These are phyloP conservation scores for Bombus sibiricus DNA, from an alignment of 1,140 invertebrate species.

Conservation along the genomic window DNA sequence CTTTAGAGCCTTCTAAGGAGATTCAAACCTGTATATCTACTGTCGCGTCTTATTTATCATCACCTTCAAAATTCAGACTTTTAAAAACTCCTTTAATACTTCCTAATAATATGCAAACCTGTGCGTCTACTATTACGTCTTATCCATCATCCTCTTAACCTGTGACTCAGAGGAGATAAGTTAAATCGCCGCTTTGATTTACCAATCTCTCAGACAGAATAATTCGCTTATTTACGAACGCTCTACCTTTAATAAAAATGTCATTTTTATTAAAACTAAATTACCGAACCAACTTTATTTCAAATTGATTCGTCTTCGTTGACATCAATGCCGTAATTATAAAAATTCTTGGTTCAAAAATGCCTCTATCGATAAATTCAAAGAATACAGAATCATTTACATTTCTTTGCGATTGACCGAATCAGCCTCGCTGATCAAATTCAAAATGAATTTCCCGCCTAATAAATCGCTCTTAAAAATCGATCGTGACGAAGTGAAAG, in stretches of 20 bases:
- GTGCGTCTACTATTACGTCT: neutral
- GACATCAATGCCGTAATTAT: neutral
- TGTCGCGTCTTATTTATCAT: neutral
- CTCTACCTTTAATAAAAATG: no score
- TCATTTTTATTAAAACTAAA: neutral
- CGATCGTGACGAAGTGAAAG: neutral
- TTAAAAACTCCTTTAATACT: neutral
- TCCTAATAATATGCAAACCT: neutral
- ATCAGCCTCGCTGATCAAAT: no score
- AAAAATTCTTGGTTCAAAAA: neutral
- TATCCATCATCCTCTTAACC: neutral
- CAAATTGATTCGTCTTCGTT: no score
- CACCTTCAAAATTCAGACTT: neutral
- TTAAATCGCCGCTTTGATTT: no score
- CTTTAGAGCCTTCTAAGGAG: neutral
- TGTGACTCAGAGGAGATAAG: neutral
- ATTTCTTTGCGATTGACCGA: neutral
- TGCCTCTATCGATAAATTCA: neutral
- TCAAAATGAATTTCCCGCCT: neutral
- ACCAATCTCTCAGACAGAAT: neutral
- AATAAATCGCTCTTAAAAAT: neutral
- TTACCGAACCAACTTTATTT: neutral
- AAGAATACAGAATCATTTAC: no score
- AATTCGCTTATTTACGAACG: neutral
- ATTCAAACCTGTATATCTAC: neutral